These are phyloP conservation scores for Pogonomyrmex barbatus DNA, from an alignment of 1,140 invertebrate species.

Conservation along the genomic window DNA sequence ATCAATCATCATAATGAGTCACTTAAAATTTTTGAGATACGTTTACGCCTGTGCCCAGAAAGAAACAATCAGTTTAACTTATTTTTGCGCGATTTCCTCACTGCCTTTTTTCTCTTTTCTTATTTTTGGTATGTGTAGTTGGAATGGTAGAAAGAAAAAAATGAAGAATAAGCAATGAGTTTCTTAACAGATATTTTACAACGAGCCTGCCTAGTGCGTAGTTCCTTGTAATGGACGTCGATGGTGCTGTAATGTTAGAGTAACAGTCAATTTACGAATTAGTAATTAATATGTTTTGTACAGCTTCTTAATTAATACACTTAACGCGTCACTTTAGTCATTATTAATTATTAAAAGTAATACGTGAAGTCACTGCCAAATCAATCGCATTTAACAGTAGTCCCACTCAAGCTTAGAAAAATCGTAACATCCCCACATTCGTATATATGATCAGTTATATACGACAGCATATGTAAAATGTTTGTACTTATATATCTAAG, in stretches of 20 bases:
- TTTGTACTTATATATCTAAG: constrained; percentile 76
- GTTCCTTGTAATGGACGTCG: constrained; percentile 70
- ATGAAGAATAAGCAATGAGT: constrained; percentile 41
- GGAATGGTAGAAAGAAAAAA: constrained; percentile 9
- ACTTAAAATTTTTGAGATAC: constrained; percentile 52
- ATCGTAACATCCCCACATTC: constrained; percentile 48
- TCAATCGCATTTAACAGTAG: constrained; percentile 77
- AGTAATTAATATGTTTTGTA: constrained; percentile 82
- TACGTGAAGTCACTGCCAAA: constrained; percentile 80
- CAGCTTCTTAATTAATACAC: constrained; percentile 84
- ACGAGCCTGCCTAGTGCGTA: constrained; percentile 70
- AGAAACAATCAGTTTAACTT: constrained; percentile 25
- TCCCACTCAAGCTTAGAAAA: constrained; percentile 62
- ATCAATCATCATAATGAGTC: constrained; percentile 51
- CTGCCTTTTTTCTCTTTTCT: constrained; percentile 47
- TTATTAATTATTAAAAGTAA: constrained; percentile 77
- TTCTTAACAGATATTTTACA: constrained; percentile 55
- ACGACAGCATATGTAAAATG: constrained; percentile 68
- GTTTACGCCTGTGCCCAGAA: background rate
- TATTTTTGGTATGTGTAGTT: constrained; percentile 52
- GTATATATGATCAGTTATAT: constrained; percentile 52
- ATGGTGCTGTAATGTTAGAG: constrained; percentile 80
- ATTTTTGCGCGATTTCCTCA: constrained; percentile 44
- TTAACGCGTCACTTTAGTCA: constrained; percentile 80
- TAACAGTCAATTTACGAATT: constrained; percentile 80